A percentile compares a stretch with the other conserved stretches of the same genome.
These are phyloP conservation scores for Ganaspis brasiliensis DNA, from an alignment of 2,888 invertebrate species.

Conservation along the genomic window DNA sequence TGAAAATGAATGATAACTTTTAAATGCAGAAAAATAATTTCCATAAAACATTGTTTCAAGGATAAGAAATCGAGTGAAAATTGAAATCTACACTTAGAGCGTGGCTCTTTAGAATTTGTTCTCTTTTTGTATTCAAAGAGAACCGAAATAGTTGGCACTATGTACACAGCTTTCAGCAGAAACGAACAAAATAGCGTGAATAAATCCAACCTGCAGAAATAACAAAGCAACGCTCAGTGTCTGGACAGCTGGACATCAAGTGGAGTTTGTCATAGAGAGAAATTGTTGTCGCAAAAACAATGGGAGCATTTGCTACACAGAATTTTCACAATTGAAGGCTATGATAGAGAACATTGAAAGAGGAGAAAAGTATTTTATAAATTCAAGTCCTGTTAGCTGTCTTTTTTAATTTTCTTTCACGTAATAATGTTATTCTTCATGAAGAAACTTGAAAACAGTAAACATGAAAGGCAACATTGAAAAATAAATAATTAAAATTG, in stretches of 20 bases:
- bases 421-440: too few relatives aligned
- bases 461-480: too few relatives aligned
- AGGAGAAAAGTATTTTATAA: too few relatives aligned
- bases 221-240: slow-evolving; percentile 5
- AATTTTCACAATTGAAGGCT: slow-evolving; percentile 5
- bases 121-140: slow-evolving; percentile 16
- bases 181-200: slow-evolving; percentile 1
- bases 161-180: slow-evolving; percentile 6
- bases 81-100: background rate
- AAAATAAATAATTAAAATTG: too few relatives aligned
- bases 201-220: background rate
- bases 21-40: too few relatives aligned
- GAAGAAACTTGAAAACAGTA: too few relatives aligned
- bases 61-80: background rate
- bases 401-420: too few relatives aligned
- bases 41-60: too few relatives aligned
- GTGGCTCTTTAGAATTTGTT: slow-evolving; percentile 3
- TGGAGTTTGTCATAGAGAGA: background rate
- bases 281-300: slow-evolving; percentile 15
- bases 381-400: too few relatives aligned
- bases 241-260: background rate
- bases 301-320: background rate
- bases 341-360: too few relatives aligned
- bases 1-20: too few relatives aligned
- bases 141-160: slow-evolving; percentile 18